phyloP scores from a whole-genome alignment of 2,797 vertebrate species.

The Sebastes flavidus region DNA sequence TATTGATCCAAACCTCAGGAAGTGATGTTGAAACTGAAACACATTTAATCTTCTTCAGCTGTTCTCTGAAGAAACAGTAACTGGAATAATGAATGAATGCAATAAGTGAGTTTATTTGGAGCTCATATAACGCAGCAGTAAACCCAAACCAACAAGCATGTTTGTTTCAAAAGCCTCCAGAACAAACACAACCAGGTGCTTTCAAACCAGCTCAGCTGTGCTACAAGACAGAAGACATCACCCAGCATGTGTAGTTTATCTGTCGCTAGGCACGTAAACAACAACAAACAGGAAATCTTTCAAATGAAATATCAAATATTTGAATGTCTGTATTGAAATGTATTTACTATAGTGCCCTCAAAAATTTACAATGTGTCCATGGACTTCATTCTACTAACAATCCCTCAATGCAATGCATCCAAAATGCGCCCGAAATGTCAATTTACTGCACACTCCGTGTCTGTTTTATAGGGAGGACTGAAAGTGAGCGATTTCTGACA shows the following conservation, averaged over 20 bases:
- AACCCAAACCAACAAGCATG: conserved; percentile 7
- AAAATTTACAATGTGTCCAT: neutral
- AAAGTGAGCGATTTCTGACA: too few relatives aligned
- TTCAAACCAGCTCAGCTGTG: neutral
- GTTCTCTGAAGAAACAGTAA: neutral
- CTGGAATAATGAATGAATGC: conserved; percentile 46
- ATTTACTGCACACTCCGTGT: neutral
- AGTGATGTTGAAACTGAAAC: neutral
- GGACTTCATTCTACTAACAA: neutral
- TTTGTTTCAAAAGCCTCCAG: neutral
- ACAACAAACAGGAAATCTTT: neutral
- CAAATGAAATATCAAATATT: neutral
- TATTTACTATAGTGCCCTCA: neutral
- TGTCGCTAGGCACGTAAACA: neutral
- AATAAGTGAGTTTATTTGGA: conserved; percentile 70
- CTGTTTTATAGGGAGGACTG: neutral
- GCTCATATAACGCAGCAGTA: conserved; percentile 34
- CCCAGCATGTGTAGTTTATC: neutral
- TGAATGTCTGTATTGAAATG: neutral
- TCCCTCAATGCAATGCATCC: neutral
- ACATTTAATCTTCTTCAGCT: neutral
- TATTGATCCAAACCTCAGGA: neutral
- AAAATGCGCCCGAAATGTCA: neutral
- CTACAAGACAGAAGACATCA: neutral
- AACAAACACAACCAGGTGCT: neutral